Evolutionary conservation across 2,888 invertebrate species (phyloP).

Genomic region (Colletes collaris): DNA sequence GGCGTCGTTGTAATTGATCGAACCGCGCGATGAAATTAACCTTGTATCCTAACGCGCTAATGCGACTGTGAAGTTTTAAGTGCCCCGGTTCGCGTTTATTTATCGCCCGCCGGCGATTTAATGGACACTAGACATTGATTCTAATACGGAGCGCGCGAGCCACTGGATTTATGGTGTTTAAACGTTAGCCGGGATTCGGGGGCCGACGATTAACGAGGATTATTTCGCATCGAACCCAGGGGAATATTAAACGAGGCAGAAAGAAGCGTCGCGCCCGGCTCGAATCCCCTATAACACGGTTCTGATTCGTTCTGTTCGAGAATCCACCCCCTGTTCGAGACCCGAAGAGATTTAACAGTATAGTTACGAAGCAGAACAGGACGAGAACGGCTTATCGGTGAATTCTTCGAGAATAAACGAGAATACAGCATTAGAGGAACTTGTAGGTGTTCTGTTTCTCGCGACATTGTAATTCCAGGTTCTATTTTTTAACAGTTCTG

Average conservation of each 20-base stretch:
- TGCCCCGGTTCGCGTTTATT: slow-evolving; percentile 30
- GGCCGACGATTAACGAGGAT: slow-evolving; percentile 29
- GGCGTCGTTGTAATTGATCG: slow-evolving; percentile 39
- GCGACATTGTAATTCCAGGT: too few relatives aligned
- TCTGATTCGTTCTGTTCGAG: too few relatives aligned
- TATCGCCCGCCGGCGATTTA: slow-evolving; percentile 31
- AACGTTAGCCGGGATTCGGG: not conserved
- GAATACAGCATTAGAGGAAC: too few relatives aligned
- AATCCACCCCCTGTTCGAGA: too few relatives aligned
- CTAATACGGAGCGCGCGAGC: slow-evolving; percentile 3
- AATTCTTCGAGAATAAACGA: too few relatives aligned
- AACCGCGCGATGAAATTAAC: slow-evolving; percentile 44
- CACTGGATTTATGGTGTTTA: slow-evolving; percentile 41
- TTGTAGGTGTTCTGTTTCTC: too few relatives aligned
- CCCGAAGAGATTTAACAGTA: too few relatives aligned
- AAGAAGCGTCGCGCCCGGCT: not conserved
- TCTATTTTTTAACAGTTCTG: too few relatives aligned
- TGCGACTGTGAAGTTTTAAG: slow-evolving; percentile 46
- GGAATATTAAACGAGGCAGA: not conserved
- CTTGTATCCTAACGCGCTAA: slow-evolving; percentile 41
- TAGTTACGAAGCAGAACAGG: too few relatives aligned
- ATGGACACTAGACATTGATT: slow-evolving; percentile 49
- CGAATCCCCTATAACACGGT: not conserved
- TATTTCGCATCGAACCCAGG: not conserved
- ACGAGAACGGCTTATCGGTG: too few relatives aligned